Percentiles rank a stretch among this genome's conserved stretches.
Conservation (phyloP, 2,113 vertebrate species). For the Solea senegalensis region DNA sequence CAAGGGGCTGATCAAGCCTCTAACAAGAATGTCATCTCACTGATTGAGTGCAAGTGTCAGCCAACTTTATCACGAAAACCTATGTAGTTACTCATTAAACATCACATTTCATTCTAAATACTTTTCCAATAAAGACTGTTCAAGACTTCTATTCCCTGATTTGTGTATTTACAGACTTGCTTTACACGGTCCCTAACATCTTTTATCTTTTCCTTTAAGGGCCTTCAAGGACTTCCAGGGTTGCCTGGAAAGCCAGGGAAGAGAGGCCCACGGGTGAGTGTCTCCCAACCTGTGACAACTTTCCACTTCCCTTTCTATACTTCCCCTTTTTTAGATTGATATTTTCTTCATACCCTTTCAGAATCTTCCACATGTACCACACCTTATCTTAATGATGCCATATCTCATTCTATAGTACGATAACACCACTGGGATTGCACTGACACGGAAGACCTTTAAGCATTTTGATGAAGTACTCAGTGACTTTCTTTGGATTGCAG, state of each 20-base stretch:
- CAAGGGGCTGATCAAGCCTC: conserved; percentile 13
- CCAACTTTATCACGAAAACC: background rate
- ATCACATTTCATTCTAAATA: background rate
- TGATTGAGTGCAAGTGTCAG: conserved; percentile 4
- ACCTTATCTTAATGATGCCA: conserved; percentile 1
- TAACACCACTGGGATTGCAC: background rate
- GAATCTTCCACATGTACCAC: background rate
- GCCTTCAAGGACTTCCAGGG: conserved; percentile 88
- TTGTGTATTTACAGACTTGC: conserved; percentile 15
- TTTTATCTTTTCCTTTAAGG: conserved; percentile 77
- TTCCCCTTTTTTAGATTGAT: background rate
- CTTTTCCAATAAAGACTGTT: background rate
- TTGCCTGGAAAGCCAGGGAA: conserved; percentile 89
- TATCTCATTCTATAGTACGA: background rate
- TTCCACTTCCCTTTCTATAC: conserved; percentile 1
- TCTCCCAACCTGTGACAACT: conserved; percentile 12
- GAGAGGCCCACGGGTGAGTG: conserved; percentile 91
- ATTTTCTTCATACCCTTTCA: background rate
- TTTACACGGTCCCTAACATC: conserved; percentile 28
- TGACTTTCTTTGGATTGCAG: conserved; percentile 48
- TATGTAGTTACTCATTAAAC: conserved; percentile 25
- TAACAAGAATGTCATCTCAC: conserved; percentile 41
- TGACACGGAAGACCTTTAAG: conserved; percentile 20
- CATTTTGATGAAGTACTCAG: conserved; percentile 33
- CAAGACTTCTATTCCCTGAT: background rate